Base-by-base conservation (phyloP, 1,140 invertebrate genomes). In the Drosophila sturtevanti region DNA sequence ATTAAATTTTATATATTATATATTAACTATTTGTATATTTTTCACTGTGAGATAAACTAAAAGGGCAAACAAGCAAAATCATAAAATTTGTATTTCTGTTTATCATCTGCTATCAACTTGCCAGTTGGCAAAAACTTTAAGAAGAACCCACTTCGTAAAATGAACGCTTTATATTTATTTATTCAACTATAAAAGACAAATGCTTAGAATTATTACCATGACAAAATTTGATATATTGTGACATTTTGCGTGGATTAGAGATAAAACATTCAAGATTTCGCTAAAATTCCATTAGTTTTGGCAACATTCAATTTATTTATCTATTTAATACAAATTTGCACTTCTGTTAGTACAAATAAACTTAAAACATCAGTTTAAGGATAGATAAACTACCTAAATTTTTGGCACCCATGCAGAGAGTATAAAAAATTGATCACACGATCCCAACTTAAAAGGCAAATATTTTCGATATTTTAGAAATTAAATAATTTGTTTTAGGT, bases 181-280 rank as follows among this genome's bases (percentile, higher is more conserved):
- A 31, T 2, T n/a, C 41, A 48, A 48, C 41, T 48, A 48, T 48
- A 48, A 44, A 18, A 48, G 41, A 48, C 16, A 48, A 48, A 48
- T 48, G 18, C 16, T 48, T 21, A 21, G 41, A 48, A 21, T 48
- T 21, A 48, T 48, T 21, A 48, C 41, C 27, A 18, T 18, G 0
- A 2, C n/a, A n/a, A 35, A 35, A 16, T 6, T 35, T 58, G 14
- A 16, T 35, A 21, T 35, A 18, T 58, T 56, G 7, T 4, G 22
- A 56, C 24, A 14, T 55, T 56, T 34, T 31, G 27, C 6, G 41
- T 14, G 9, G 11, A 1, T 11, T 48, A 11, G 21, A 48, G 41
- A 9, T 21, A 11, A 3, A 31, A 48, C 41, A 48, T 48, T 48
- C 16, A 48, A 10, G 9, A 18, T n/a, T 21, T 21, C 0, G 18